Conservation (phyloP, 1,140 invertebrate genomes). For the Augochlora pura region DNA sequence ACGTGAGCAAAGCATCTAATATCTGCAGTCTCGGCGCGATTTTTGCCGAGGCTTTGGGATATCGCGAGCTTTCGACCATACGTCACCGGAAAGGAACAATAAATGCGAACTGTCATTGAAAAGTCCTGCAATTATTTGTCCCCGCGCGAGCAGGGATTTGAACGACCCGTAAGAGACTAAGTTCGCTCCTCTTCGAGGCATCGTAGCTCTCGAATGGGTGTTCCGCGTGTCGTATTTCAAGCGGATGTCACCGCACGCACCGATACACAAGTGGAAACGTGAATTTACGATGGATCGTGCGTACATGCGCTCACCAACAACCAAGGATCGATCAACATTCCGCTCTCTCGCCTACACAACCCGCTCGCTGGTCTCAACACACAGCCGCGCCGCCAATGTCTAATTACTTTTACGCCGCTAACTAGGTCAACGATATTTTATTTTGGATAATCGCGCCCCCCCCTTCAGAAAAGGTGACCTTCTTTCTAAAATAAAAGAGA, state of each 20-base stretch:
- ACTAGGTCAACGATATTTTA: slow-evolving; percentile 63
- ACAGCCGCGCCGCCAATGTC: slow-evolving; percentile 48
- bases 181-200: slow-evolving; percentile 39
- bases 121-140: slow-evolving; percentile 6
- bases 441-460: slow-evolving; percentile 50
- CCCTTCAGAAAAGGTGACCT: slow-evolving; percentile 15
- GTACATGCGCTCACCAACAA: slow-evolving; percentile 52
- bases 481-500: slow-evolving; percentile 23
- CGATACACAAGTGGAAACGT: slow-evolving; percentile 56
- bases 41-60: neutral
- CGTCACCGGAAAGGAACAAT: neutral
- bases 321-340: slow-evolving; percentile 59
- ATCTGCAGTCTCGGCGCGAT: neutral
- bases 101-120: slow-evolving; percentile 19
- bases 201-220: slow-evolving; percentile 31
- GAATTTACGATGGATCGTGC: slow-evolving; percentile 57
- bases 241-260: slow-evolving; percentile 54
- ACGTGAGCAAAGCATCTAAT: neutral
- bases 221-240: slow-evolving; percentile 57
- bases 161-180: slow-evolving; percentile 43
- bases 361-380: neutral
- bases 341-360: slow-evolving; percentile 36
- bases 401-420: slow-evolving; percentile 59
- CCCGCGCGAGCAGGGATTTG: slow-evolving; percentile 23
- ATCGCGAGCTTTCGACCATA: neutral